Base-by-base conservation (phyloP, 2,888 invertebrate species). In the Drosophila parthenogenetica region DNA sequence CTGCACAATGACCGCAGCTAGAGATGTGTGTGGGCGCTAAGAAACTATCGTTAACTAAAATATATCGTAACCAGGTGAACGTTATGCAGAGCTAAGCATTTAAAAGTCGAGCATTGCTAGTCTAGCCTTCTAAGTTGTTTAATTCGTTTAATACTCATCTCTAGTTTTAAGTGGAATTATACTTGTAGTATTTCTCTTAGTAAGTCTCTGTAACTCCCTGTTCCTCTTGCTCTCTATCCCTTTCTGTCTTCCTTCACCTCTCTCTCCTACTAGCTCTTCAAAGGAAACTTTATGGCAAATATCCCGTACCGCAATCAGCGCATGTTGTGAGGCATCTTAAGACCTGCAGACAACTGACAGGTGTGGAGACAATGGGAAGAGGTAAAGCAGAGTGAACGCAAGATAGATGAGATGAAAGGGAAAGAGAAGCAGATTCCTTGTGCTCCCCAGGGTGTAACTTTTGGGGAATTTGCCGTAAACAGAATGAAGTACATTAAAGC, bases 401-500 rank as follows among this genome's bases (percentile, higher is more conserved):
- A 22, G 22, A 22, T 5, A 3, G 11, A 14, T 25, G 10, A n/a
- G 3, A n/a, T 0, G 39, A 0, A 45, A 3, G 40, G 19, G 10
- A 17, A 17, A n/a, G 7, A 14, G 2, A 2, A 29, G 13, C 3
- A 14, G 3, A 10, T n/a, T 17, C 40, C 55, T 40, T 46, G 49
- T 53, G 29, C 48, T 37, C 50, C 11, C 63, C 58, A 29, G 45
- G 49, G 19, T 14, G 35, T 22, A 35, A 50, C 17, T 48, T 43
- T 63, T 14, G 50, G 37, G 59, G 22, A 14, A 50, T 49, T 39
- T 35, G 29, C 13, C 13, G 35, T 11, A 13, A 35, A 35, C 35
- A 60, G 42, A 51, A 46, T 60, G 46, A 66, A 55, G 67, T 42
- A 14, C 17, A 46, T 65, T 42, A 68, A 42, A 16, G 8, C 16